Evolutionary conservation across 2,113 vertebrate species (phyloP), one percentile per base, ranked within the genome.

Genomic region (Megaleporinus macrocephalus): DNA sequence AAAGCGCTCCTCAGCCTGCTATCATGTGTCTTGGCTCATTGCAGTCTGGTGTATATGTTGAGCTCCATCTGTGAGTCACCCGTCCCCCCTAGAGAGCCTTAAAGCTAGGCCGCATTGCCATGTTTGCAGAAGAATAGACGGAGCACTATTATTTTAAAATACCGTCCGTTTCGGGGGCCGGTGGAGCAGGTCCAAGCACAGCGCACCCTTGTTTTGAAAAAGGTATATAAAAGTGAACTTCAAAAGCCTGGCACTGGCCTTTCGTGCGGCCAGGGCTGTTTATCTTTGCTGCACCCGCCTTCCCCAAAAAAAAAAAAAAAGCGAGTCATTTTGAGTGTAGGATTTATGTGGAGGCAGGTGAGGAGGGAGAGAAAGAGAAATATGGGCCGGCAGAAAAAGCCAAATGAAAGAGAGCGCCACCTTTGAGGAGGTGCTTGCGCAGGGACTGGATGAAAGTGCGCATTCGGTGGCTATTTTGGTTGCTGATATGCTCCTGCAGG

Each of bases 1-100:
- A 62, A 90, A 91, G 89, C 71, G 81, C 89, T 93, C 86, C 89
- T 89, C 84, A 59, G 82, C 84, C 77, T 6, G 86, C 86, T 92
- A 95, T 92, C 91, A 82, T 87, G 82, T 95, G 87, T 94, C 94
- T 87, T 87, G 91, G 90, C 90, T 91, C 90, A 90, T 89, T 91
- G 90, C 90, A 91, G 88, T 89, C 92, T 94, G 91, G 80, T 90
- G 88, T 92, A 92, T 92, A 87, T 89, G 85, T 93, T 92, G 86
- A 84, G 83, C 80, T 90, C 80, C 84, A 89, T 91, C 88, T 89
- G 87, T 91, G 88, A 89, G 88, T 87, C 81, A 22, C 74, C 80
- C 82, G 33, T 73, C 76, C 76, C 84, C 88, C 86, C 84, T 66
- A 62, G 88, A 84, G 89, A 86, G 88, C 81, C 86, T 84, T 89